Conservation (phyloP, 1,140 invertebrate genomes). For the Ostrea edulis region DNA sequence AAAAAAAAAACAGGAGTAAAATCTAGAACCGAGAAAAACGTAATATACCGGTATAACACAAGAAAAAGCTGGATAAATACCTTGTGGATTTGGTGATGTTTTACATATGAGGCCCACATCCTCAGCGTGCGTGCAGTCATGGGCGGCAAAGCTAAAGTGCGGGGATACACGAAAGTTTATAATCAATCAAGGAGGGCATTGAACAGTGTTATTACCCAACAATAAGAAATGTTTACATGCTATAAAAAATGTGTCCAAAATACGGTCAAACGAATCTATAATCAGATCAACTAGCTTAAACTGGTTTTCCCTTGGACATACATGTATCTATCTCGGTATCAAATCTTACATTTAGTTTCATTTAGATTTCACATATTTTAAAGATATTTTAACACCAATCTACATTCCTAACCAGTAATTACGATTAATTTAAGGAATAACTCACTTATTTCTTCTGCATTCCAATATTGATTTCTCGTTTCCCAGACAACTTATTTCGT, state of each 20-base stretch:
- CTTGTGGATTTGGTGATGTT: slow-evolving; percentile 9
- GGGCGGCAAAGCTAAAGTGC: slow-evolving; percentile 42
- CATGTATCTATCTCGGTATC: no score
- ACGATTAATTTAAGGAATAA: background rate
- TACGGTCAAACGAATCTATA: no score
- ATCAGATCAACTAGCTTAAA: no score
- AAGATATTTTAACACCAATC: no score
- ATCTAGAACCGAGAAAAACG: no score
- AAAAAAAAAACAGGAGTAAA: background rate
- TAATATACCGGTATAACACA: background rate
- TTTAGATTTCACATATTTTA: no score
- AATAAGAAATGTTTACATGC: no score
- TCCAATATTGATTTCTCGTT: slow-evolving; percentile 53
- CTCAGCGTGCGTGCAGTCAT: slow-evolving; percentile 44
- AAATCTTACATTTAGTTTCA: no score
- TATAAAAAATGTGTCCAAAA: no score
- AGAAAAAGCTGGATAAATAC: background rate
- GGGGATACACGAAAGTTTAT: no score
- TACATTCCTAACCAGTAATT: no score
- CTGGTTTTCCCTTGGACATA: no score
- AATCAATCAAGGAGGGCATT: background rate
- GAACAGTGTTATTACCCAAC: background rate
- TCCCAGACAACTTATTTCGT: slow-evolving; percentile 60
- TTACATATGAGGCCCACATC: slow-evolving; percentile 48
- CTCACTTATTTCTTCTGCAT: slow-evolving; percentile 53